Evolutionary conservation across 2,888 invertebrate species (phyloP).

Genomic region (Catocala fraxini): DNA sequence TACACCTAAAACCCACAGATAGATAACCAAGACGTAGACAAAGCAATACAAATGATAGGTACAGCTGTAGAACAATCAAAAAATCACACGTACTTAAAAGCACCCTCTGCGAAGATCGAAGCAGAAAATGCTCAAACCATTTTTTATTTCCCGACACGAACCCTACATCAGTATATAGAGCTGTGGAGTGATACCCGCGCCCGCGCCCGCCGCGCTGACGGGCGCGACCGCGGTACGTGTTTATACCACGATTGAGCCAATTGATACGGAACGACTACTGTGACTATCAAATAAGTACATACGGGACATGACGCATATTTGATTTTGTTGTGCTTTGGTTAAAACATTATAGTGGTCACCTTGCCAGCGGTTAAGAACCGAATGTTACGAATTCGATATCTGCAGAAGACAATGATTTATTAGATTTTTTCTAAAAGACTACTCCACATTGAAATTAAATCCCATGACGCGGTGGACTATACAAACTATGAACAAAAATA

Average conservation of each 20-base stretch:
- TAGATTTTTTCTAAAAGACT: too few species aligned
- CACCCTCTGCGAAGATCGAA: background rate
- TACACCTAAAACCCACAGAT: too few species aligned
- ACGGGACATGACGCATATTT: background rate
- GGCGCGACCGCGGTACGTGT: conserved; percentile 75
- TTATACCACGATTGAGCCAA: conserved; percentile 77
- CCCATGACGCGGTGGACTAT: too few species aligned
- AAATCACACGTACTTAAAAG: background rate
- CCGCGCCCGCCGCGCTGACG: conserved; percentile 30
- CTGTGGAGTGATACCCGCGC: conserved; percentile 25
- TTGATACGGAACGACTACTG: conserved; percentile 50
- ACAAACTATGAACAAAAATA: too few species aligned
- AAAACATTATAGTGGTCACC: too few species aligned
- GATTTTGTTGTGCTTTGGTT: too few species aligned
- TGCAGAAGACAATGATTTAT: too few species aligned
- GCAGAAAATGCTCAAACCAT: conserved; percentile 27
- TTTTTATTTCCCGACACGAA: conserved; percentile 36
- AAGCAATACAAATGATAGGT: background rate
- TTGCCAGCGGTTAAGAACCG: too few species aligned
- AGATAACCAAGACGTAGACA: too few species aligned
- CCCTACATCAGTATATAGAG: conserved; percentile 21
- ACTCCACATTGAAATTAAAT: too few species aligned
- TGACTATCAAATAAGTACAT: conserved; percentile 25
- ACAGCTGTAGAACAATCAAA: conserved; percentile 1
- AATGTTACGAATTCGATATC: too few species aligned